Base-by-base conservation (phyloP, 1,140 invertebrate genomes). In the Meloidogyne floridensis region DNA sequence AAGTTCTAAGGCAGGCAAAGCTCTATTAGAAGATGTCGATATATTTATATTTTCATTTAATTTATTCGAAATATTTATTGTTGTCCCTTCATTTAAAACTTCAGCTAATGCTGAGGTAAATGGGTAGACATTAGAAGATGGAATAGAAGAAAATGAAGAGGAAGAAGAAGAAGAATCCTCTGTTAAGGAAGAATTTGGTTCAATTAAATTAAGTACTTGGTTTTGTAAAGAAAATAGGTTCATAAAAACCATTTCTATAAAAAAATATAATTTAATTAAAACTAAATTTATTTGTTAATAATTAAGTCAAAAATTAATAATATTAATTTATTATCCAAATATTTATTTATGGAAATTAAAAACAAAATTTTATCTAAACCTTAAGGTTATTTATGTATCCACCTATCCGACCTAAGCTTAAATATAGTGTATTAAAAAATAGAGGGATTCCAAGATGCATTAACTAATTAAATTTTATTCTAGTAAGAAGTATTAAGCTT, bases 1-100 rank as follows among this genome's bases (percentile, higher is more conserved):
- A n/a, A 89, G 77, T 76, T 89, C 88, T 53, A 90, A 87, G 11
- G 86, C 80, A 56, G 88, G 89, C 54, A 89, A 82, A 59, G 51
- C 15, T 65, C 15, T 9, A n/a, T 20, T 47, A 51, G 11, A 7
- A 15, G 53, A 43, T 32, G n/a, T 72, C 4, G 53, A 51, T 18
- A 18, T 18, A 20, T 75, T 20, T 51, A 70, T 20, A 76, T 76
- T 76, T 18, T 32, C 42, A 70, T 76, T 72, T 73, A 47, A 15
- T 74, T 20, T 32, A 65, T 51, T 71, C 20, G 53, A 32, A 74
- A 42, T 54, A n/a, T 51, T 18, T 18, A 75, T 56, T n/a, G 47
- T 54, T 42, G 2, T 3, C 32, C n/a, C 8, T n/a, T 43, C 47
- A 43, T 75, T 43, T 15, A 80, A 13, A 51, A 54, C 13, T 5